Evolutionary conservation across 1,140 invertebrate genomes (phyloP).

Genomic region (Drosophila equinoxialis): DNA sequence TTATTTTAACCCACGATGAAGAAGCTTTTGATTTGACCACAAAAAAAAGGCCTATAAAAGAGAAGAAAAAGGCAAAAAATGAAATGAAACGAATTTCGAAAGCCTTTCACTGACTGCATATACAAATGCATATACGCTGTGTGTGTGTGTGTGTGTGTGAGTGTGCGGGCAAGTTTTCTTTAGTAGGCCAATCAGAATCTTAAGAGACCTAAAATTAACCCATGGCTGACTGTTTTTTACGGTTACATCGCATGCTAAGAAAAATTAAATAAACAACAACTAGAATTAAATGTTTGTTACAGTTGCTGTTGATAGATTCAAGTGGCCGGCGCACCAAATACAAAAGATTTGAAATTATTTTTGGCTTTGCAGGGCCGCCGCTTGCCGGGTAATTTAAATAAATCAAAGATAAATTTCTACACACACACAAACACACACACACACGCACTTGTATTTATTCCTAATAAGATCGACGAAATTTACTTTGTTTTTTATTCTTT

Average conservation of each 20-base stretch:
- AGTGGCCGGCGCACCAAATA: neutral
- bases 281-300: constrained; percentile 17
- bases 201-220: constrained; percentile 17
- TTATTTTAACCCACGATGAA: constrained; percentile 12
- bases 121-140: constrained; percentile 16
- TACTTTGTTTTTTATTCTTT: constrained; percentile 1
- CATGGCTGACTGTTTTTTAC: constrained; percentile 6
- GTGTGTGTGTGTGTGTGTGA: constrained; percentile 19
- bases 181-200: constrained; percentile 66
- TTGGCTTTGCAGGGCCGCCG: constrained; percentile 35
- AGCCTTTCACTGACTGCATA: constrained; percentile 30
- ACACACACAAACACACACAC: constrained; percentile 32
- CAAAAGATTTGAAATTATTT: constrained; percentile 37
- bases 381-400: constrained; percentile 10
- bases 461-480: constrained; percentile 40
- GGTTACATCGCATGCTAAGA: constrained; percentile 3
- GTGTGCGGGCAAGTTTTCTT: constrained; percentile 54
- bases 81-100: constrained; percentile 44
- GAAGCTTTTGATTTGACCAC: constrained; percentile 71
- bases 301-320: constrained; percentile 9
- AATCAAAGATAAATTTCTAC: constrained; percentile 22
- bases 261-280: constrained; percentile 2
- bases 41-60: constrained; percentile 55
- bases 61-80: constrained; percentile 64
- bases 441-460: neutral